Conservation (phyloP, 2,113 vertebrate species). For the Oxyruncus cristatus region DNA sequence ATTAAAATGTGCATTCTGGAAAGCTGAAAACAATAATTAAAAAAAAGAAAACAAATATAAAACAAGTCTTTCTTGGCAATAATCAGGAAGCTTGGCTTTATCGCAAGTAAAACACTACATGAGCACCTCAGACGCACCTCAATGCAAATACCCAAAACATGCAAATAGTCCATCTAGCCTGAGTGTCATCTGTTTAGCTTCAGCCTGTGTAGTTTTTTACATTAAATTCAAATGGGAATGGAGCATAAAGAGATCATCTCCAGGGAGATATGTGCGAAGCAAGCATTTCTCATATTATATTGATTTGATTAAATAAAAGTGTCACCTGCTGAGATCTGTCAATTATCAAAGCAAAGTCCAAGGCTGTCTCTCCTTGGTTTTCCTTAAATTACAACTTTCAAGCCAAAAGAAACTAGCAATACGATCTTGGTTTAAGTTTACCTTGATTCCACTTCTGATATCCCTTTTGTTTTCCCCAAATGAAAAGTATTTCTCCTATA, state of each 20-base stretch:
- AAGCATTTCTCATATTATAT: neutral
- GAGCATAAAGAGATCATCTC: neutral
- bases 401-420: neutral
- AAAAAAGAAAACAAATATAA: neutral
- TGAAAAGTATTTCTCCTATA: neutral
- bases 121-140: neutral
- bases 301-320: constrained; percentile 8
- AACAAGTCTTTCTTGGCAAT: neutral
- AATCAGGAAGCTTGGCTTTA: neutral
- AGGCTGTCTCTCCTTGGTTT: neutral
- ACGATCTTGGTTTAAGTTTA: neutral
- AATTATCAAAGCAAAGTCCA: neutral
- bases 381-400: neutral
- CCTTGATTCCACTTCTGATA: neutral
- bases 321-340: constrained; percentile 1
- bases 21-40: neutral
- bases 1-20: neutral
- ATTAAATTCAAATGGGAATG: neutral
- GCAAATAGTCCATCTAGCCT: neutral
- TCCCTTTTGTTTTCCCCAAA: neutral
- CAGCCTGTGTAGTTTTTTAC: neutral
- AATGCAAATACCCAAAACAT: neutral
- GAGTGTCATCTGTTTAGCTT: neutral
- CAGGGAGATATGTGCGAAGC: neutral
- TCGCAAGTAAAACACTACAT: neutral